Percentiles rank a stretch among this genome's conserved stretches.
Conservation (phyloP, 1,140 invertebrate genomes). For the Psix sp. region DNA sequence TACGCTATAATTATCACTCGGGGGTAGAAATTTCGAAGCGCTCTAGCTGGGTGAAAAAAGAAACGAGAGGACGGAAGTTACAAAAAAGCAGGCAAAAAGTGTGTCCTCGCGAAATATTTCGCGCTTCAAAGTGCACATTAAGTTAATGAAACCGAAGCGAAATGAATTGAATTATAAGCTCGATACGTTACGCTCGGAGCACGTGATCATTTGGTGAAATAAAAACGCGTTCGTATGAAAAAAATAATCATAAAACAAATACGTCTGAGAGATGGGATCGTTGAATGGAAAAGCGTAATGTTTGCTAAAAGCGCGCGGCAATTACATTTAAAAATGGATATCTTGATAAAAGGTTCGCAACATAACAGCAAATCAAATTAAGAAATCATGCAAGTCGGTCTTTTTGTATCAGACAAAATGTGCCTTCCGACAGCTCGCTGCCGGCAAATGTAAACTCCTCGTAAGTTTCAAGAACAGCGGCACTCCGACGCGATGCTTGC, state of each 20-base stretch:
- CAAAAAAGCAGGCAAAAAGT: too few species aligned
- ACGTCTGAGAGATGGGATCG: not conserved
- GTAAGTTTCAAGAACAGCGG: slow-evolving; percentile 30
- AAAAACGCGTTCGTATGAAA: not conserved
- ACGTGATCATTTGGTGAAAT: too few species aligned
- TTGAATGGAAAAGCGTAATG: slow-evolving; percentile 1
- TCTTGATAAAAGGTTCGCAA: slow-evolving; percentile 25
- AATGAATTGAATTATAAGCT: not conserved
- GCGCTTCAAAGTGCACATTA: too few species aligned
- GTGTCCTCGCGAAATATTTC: too few species aligned
- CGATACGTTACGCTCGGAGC: too few species aligned
- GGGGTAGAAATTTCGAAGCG: too few species aligned
- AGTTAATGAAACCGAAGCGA: not conserved
- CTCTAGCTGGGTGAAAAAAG: too few species aligned
- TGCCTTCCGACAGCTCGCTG: slow-evolving; percentile 21
- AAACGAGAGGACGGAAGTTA: too few species aligned
- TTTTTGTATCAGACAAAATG: slow-evolving; percentile 36
- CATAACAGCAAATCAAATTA: slow-evolving; percentile 50
- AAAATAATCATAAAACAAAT: slow-evolving; percentile 1
- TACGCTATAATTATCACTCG: too few species aligned
- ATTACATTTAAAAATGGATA: slow-evolving; percentile 42
- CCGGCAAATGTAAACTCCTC: slow-evolving; percentile 43
- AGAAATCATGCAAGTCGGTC: slow-evolving; percentile 35
- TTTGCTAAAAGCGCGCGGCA: slow-evolving; percentile 14
- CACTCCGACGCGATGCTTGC: slow-evolving; percentile 6